A percentile compares a stretch with the other conserved stretches of the same genome.
These are phyloP conservation scores for Epinotia nisella DNA, from an alignment of 2,888 invertebrate genomes.

Conservation along the genomic window DNA sequence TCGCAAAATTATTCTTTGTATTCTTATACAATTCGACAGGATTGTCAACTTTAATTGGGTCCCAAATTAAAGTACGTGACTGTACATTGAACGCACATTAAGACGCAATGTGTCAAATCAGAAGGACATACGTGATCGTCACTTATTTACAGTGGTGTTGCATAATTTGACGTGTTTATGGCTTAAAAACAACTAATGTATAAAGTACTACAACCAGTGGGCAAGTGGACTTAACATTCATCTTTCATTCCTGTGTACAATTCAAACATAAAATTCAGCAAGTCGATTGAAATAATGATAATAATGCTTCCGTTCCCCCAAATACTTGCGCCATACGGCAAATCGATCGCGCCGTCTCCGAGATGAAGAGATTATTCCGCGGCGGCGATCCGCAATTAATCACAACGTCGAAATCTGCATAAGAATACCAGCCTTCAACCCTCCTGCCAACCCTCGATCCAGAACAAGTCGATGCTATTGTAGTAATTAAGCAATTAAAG, in stretches of 20 bases:
- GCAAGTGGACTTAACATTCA: too few relatives aligned
- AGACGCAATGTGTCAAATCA: too few relatives aligned
- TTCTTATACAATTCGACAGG: too few relatives aligned
- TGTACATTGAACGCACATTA: too few relatives aligned
- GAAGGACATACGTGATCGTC: too few relatives aligned
- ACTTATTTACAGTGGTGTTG: too few relatives aligned
- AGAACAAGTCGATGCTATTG: conserved; percentile 29
- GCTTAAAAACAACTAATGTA: too few relatives aligned
- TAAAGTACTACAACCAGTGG: too few relatives aligned
- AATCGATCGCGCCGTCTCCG: conserved; percentile 38
- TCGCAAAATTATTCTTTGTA: too few relatives aligned
- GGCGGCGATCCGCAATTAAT: conserved; percentile 42
- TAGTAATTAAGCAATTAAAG: conserved; percentile 29
- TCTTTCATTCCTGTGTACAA: background rate
- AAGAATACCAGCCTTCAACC: conserved; percentile 36
- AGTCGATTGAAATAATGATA: background rate
- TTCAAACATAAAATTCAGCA: background rate
- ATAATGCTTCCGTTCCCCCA: background rate
- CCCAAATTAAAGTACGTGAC: too few relatives aligned
- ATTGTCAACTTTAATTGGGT: too few relatives aligned
- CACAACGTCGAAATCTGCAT: conserved; percentile 41
- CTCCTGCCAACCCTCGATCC: conserved; percentile 13
- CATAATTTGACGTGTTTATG: too few relatives aligned
- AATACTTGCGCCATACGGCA: conserved; percentile 17
- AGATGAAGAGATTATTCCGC: conserved; percentile 43